Percentiles rank a stretch among this genome's conserved stretches.
phyloP scores from a whole-genome alignment of 1,140 invertebrate genomes.

The Aricia agestis region DNA sequence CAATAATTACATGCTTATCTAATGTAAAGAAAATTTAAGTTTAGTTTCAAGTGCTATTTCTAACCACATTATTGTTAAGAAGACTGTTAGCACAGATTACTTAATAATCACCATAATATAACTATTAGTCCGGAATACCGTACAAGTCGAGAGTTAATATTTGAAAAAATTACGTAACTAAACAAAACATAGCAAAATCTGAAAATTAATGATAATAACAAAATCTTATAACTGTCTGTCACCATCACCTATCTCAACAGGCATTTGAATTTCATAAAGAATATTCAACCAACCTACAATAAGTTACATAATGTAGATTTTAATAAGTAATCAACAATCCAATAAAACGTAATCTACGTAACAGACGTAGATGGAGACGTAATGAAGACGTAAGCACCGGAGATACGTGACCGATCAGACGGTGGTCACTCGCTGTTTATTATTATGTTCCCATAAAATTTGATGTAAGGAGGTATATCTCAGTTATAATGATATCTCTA shows the following conservation, averaged over 20 bases:
- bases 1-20: constrained; percentile 8
- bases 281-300: neutral
- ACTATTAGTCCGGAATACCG: no score
- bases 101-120: no score
- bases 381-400: constrained; percentile 37
- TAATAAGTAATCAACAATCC: constrained; percentile 30
- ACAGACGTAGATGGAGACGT: constrained; percentile 42
- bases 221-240: no score
- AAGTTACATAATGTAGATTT: neutral
- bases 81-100: no score
- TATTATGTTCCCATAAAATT: constrained; percentile 49
- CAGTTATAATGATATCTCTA: neutral
- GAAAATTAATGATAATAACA: no score
- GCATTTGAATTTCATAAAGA: no score
- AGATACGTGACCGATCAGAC: constrained; percentile 27
- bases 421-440: constrained; percentile 32
- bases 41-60: neutral
- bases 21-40: neutral
- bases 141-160: no score
- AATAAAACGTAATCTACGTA: constrained; percentile 40
- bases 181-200: no score
- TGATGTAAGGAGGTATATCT: neutral
- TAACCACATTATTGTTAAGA: neutral
- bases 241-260: no score
- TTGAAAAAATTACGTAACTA: no score